These are phyloP conservation scores for Prietella phreatophila DNA, from an alignment of 2,113 vertebrate genomes.

Conservation along the genomic window DNA sequence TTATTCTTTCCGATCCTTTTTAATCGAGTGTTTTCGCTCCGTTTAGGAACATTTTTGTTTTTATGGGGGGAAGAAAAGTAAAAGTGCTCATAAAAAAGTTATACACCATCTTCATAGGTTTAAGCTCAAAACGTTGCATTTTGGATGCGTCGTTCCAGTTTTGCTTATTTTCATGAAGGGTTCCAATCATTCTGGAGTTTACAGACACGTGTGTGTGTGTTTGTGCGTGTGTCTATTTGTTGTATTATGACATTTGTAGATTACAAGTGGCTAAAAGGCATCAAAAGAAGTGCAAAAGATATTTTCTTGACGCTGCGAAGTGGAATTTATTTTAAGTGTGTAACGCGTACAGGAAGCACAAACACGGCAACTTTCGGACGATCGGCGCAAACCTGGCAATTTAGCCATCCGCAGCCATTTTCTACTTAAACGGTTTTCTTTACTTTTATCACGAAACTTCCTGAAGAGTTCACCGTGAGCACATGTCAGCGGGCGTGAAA, in stretches of 20 bases:
- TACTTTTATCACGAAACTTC: constrained; percentile 62
- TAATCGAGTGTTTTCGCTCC: not conserved
- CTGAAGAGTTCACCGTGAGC: constrained; percentile 41
- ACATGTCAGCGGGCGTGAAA: constrained; percentile 59
- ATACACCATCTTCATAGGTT: not conserved
- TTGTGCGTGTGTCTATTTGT: not conserved
- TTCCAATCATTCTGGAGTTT: not conserved
- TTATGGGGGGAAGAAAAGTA: no score
- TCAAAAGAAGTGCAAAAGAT: not conserved
- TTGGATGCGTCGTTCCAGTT: not conserved
- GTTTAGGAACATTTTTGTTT: not conserved
- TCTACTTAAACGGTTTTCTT: constrained; percentile 74
- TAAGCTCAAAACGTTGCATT: not conserved
- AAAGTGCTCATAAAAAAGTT: not conserved
- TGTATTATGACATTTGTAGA: constrained; percentile 5
- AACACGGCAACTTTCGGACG: constrained; percentile 53
- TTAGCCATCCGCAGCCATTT: constrained; percentile 64
- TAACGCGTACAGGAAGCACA: constrained; percentile 15
- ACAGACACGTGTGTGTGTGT: not conserved
- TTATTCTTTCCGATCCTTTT: not conserved
- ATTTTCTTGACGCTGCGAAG: not conserved
- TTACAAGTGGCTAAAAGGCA: constrained; percentile 13
- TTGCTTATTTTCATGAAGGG: not conserved
- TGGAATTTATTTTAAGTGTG: not conserved
- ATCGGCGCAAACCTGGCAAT: constrained; percentile 55